Percentiles rank a stretch among this genome's conserved stretches.
These are phyloP conservation scores for Rhinoderma darwinii DNA, from an alignment of 2,113 vertebrate genomes.

Conservation along the genomic window DNA sequence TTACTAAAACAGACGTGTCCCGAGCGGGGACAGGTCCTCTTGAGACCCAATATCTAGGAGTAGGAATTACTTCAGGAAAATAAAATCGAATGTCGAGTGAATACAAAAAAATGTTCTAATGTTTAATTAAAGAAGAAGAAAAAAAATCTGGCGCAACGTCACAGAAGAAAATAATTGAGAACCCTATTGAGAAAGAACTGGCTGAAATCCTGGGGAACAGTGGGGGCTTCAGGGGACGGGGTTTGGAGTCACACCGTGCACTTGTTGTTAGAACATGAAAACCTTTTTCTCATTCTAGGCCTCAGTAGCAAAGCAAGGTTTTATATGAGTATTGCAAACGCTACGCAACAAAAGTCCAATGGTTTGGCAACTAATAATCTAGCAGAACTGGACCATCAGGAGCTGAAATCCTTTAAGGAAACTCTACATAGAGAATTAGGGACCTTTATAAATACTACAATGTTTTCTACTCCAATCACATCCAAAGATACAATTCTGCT, in stretches of 20 bases:
- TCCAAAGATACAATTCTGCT: no score
- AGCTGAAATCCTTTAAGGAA: background rate
- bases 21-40: no score
- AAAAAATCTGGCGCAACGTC: background rate
- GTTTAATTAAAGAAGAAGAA: conserved; percentile 34
- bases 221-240: background rate
- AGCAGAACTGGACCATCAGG: background rate
- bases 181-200: conserved; percentile 38
- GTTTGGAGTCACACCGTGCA: background rate
- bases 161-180: conserved; percentile 26
- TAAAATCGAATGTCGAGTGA: background rate
- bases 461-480: no score
- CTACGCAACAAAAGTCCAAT: background rate
- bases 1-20: no score
- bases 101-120: conserved; percentile 6
- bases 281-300: background rate
- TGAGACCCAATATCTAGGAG: background rate
- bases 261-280: conserved; percentile 21
- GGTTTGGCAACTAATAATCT: background rate
- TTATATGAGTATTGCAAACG: background rate
- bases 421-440: no score
- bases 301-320: background rate
- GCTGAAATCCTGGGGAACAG: conserved; percentile 24
- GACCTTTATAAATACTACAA: no score
- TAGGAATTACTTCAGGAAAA: background rate